These are phyloP conservation scores for Nothoprocta pentlandii DNA, from an alignment of 2,113 vertebrate genomes.

Conservation along the genomic window DNA sequence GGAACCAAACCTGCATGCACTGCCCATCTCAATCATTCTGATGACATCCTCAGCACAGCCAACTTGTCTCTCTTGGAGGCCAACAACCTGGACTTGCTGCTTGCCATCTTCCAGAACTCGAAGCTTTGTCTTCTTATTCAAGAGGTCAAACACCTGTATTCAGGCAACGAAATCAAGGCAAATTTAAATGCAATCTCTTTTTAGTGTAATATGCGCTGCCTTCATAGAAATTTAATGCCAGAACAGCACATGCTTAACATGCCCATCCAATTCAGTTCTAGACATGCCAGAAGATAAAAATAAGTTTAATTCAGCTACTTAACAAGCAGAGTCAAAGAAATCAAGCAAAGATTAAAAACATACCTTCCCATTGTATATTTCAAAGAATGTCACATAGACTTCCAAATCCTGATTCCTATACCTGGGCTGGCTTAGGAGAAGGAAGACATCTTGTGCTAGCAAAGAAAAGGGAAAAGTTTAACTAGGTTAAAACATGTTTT, in stretches of 20 bases:
- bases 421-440: constrained; percentile 83
- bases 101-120: constrained; percentile 94
- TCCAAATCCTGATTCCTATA: constrained; percentile 82
- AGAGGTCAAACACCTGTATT: constrained; percentile 91
- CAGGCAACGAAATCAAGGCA: neutral
- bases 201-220: neutral
- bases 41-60: constrained; percentile 89
- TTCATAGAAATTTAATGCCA: neutral
- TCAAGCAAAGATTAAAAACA: neutral
- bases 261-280: neutral
- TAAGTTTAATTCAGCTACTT: neutral
- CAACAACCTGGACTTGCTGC: constrained; percentile 95
- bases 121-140: constrained; percentile 94
- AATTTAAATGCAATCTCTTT: neutral
- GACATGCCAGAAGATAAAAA: neutral
- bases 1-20: constrained; percentile 88
- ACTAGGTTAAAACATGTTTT: neutral
- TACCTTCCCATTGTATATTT: constrained; percentile 99
- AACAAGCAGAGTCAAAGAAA: neutral
- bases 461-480: constrained; percentile 2
- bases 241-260: neutral
- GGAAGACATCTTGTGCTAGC: constrained; percentile 92
- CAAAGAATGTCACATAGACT: constrained; percentile 94
- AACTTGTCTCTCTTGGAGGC: constrained; percentile 88
- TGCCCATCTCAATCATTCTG: constrained; percentile 89